Evolutionary conservation across 1,140 invertebrate genomes (phyloP).

Genomic region (Drosophila nigrodunni): DNA sequence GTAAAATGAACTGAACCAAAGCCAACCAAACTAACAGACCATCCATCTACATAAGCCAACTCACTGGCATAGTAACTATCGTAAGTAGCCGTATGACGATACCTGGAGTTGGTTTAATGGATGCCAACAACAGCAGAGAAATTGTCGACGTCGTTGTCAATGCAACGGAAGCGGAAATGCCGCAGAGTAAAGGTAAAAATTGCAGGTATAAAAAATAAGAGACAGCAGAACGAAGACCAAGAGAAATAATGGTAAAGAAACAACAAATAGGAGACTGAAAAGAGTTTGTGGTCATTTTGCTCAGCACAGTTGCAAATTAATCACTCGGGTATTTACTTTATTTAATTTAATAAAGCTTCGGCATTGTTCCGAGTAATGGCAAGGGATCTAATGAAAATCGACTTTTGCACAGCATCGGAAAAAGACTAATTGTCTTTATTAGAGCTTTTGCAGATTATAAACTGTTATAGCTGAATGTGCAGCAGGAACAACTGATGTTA

Average conservation of each 20-base stretch:
- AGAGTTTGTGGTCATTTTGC: conserved; percentile 30
- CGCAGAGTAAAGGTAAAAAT: conserved; percentile 32
- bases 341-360: conserved; percentile 54
- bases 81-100: conserved; percentile 47
- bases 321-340: conserved; percentile 55
- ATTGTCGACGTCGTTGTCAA: conserved; percentile 35
- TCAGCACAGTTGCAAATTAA: conserved; percentile 52
- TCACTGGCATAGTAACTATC: conserved; percentile 31
- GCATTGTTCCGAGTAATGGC: conserved; percentile 37
- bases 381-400: conserved; percentile 28
- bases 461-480: not conserved
- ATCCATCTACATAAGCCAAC: conserved; percentile 43
- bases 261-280: not conserved
- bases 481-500: not conserved
- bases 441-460: not conserved
- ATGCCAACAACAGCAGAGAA: conserved; percentile 27
- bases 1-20: not conserved
- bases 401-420: not conserved
- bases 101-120: conserved; percentile 49
- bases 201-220: conserved; percentile 16
- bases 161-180: conserved; percentile 57
- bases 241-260: not conserved
- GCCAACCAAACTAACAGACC: conserved; percentile 28
- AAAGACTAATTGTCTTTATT: conserved; percentile 21
- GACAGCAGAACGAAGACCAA: not conserved